These are phyloP conservation scores for Tolypeutes matacus DNA, from an alignment of 2,797 vertebrate genomes.

Conservation along the genomic window DNA sequence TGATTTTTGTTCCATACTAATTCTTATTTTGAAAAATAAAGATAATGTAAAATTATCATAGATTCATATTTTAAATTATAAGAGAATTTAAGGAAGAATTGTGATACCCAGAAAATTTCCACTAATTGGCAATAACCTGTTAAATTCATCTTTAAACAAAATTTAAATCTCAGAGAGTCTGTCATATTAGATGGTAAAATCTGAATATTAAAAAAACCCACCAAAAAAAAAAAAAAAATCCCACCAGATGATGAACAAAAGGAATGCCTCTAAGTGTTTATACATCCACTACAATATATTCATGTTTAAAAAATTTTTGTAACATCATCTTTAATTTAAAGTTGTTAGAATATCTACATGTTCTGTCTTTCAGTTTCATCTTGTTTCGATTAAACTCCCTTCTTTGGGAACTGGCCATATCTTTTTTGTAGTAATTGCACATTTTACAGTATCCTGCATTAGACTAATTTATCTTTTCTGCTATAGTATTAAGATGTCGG, in stretches of 20 bases:
- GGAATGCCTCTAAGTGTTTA: constrained; percentile 54
- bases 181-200: constrained; percentile 53
- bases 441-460: constrained; percentile 55
- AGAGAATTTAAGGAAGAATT: constrained; percentile 29
- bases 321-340: constrained; percentile 52
- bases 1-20: background rate
- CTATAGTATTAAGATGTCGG: constrained; percentile 45
- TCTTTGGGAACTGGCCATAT: constrained; percentile 65
- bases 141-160: constrained; percentile 40
- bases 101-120: constrained; percentile 4
- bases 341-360: constrained; percentile 67
- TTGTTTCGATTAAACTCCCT: constrained; percentile 54
- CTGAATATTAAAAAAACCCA: constrained; percentile 56
- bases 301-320: constrained; percentile 51
- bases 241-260: constrained; percentile 40
- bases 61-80: constrained; percentile 33
- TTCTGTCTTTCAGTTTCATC: constrained; percentile 44
- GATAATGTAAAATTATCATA: background rate
- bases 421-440: constrained; percentile 72
- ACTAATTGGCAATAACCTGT: background rate
- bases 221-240: constrained; percentile 42
- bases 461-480: constrained; percentile 65
- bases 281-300: constrained; percentile 53
- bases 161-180: constrained; percentile 53
- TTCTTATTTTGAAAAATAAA: constrained; percentile 40